A percentile compares a stretch with the other conserved stretches of the same genome.
Evolutionary conservation across 2,113 vertebrate species (phyloP).

Genomic region (Leiothrix lutea): DNA sequence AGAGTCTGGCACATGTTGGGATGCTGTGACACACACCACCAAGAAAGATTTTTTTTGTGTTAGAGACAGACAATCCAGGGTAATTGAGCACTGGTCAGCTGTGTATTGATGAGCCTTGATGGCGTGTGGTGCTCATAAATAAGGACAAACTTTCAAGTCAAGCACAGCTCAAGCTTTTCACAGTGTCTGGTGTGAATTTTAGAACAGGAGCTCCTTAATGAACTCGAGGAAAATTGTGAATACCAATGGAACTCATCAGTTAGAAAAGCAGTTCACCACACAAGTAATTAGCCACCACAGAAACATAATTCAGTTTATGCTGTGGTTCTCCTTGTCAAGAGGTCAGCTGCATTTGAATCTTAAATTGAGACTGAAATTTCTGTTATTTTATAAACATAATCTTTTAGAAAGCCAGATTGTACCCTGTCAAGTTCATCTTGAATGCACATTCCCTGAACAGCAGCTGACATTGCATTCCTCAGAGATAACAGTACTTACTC

Average conservation of each 20-base stretch:
- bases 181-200: not conserved
- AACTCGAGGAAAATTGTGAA: not conserved
- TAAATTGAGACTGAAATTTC: not conserved
- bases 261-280: not conserved
- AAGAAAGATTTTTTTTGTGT: not conserved
- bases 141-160: not conserved
- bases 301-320: not conserved
- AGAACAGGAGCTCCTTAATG: not conserved
- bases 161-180: not conserved
- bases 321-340: not conserved
- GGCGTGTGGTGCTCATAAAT: not conserved
- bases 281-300: not conserved
- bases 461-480: not conserved
- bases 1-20: not conserved
- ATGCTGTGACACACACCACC: not conserved
- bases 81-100: not conserved
- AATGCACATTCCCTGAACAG: not conserved
- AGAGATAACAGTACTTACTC: not conserved
- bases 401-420: not conserved
- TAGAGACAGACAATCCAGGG: not conserved
- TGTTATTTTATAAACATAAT: not conserved
- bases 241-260: not conserved
- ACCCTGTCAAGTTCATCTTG: not conserved
- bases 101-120: not conserved
- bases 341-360: not conserved